Evolutionary conservation across 2,113 vertebrate species (phyloP), one percentile per base, ranked within the genome.

Genomic region (Gorsachius goisagi): DNA sequence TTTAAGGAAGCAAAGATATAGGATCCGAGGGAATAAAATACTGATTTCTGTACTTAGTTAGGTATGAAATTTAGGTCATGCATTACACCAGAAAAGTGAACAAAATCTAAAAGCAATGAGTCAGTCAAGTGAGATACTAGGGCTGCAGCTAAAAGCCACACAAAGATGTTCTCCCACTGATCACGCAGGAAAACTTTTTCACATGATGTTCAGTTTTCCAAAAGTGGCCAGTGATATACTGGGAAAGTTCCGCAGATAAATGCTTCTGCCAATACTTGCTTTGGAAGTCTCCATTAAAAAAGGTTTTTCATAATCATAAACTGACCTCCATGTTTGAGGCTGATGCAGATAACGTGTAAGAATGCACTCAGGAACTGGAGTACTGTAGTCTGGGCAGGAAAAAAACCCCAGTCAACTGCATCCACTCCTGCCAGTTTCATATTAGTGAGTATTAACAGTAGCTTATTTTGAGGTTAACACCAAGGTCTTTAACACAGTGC

Each of bases 381-480:
- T 27, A 47, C 37, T 63, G 44, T 81, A 78, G 32, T 18, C 21
- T 24, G 28, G 26, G 24, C 24, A 6, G 9, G 8, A 23, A 10
- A 23, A 18, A 28, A 41, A 5, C 39, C 28, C 5, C n/a, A 77
- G 39, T 44, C 72, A 59, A 12, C 63, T 96, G 80, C 27, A 74
- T 68, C 83, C 52, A 30, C 47, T 64, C 22, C 75, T 91, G 62
- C 37, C 62, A 95, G 71, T 41, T 81, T 90, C 69, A 24, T 64
- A 82, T 95, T 82, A 91, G 68, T 24, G 45, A 93, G 88, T 7
- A 81, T 93, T 93, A 94, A 89, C 87, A 94, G 84, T 69, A 91
- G 89, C 84, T 97, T 94, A 75, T 84, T 93, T 75, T 71, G 92
- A 93, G 83, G 92, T 95, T 95, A 96, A 82, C 94, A 94, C 85